Base-by-base conservation (phyloP, 2,888 invertebrate genomes). In the Anaspis maculata region DNA sequence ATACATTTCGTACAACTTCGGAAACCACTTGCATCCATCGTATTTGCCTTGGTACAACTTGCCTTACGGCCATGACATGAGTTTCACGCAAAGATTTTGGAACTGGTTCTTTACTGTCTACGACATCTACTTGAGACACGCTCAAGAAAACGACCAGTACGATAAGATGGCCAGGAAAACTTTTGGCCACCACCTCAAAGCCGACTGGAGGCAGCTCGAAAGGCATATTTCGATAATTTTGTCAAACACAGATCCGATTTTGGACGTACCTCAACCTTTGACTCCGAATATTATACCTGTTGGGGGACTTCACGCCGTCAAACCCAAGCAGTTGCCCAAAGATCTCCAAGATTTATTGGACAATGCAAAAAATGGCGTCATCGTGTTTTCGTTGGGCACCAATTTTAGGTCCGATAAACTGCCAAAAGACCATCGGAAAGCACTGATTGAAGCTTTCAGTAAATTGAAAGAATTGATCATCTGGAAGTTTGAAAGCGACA, bases 401-500 rank as follows among this genome's bases (percentile, higher is more conserved):
- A 56, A 59, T 28, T 34, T 62, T 2, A 46, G 51, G 32, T 56
- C 56, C n/a, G 48, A 49, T n/a, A 41, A 48, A 5, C 44, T 66
- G 28, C 46, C 49, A 7, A 41, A 44, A 11, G 40, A 51, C 27
- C 48, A 42, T 11, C 46, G 44, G 24, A 38, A 45, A 14, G 38
- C 42, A 2, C 45, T 67, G 11, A 13, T 63, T 2, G 42, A 48
- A 16, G 62, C 58, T 3, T 64, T 68, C 38, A 41, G 46, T 2
- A 46, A 51, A 32, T 37, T 67, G 15, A 55, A 56, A 13, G 60
- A 64, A 41, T 54, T 52, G 5, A 55, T 67, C 4, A 30, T 68
- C 11, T 66, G 63, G 65, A 66, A 64, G 48, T 63, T 56, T 47
- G 61, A 61, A 37, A 54, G 56, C 9, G 39, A 40, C n/a, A 41